Conservation (phyloP, 2,113 vertebrate species). For the Pluvialis apricaria region DNA sequence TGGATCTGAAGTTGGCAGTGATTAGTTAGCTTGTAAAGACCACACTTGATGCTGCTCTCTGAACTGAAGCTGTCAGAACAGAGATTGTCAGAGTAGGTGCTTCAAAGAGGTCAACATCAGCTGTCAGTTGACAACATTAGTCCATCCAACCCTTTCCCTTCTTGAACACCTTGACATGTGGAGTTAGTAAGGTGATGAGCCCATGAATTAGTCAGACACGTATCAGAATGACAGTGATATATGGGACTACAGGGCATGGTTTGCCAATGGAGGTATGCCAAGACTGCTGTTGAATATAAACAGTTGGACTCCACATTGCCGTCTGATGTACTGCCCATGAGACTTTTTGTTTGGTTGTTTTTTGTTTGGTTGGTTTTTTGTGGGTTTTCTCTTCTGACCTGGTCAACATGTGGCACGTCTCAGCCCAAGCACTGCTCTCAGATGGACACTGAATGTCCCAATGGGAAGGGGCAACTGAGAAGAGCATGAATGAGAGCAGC, state of each 20-base stretch:
- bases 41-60: background rate
- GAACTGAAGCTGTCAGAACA: background rate
- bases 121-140: background rate
- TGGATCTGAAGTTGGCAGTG: background rate
- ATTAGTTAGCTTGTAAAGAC: background rate
- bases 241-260: background rate
- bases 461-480: background rate
- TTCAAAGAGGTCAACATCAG: background rate
- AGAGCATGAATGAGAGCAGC: background rate
- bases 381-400: background rate
- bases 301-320: background rate
- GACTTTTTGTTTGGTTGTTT: background rate
- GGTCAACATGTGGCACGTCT: accelerated
- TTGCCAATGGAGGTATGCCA: background rate
- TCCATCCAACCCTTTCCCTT: background rate
- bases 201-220: background rate
- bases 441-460: background rate
- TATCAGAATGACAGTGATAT: background rate
- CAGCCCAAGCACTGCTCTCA: background rate
- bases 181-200: background rate
- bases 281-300: background rate
- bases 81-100: background rate
- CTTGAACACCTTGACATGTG: accelerated
- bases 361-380: background rate
- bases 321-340: background rate